A percentile compares a stretch with the other conserved stretches of the same genome.
Evolutionary conservation across 2,888 invertebrate genomes (phyloP).

Genomic region (Brassicogethes aeneus): DNA sequence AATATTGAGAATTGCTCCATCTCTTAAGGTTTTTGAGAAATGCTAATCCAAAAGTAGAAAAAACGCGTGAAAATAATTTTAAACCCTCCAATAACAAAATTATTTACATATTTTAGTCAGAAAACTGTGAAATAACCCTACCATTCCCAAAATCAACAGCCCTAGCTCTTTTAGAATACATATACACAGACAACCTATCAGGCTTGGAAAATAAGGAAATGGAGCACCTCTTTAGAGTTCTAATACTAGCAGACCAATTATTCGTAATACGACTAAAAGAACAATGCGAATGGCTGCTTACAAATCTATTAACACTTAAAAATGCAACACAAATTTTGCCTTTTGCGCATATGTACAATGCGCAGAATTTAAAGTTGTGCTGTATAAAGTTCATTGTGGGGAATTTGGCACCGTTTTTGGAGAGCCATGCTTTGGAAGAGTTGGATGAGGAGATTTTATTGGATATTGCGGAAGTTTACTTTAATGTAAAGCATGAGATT

Average conservation of each 20-base stretch:
- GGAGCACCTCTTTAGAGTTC: slow-evolving; percentile 62
- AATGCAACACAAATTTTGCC: slow-evolving; percentile 71
- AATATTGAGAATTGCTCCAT: too few species aligned
- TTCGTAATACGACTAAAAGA: slow-evolving; percentile 62
- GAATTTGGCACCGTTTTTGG: slow-evolving; percentile 64
- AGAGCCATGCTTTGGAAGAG: slow-evolving; percentile 55
- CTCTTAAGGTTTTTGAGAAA: too few species aligned
- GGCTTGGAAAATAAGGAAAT: slow-evolving; percentile 52
- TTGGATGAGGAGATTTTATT: slow-evolving; percentile 53
- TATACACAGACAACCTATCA: slow-evolving; percentile 63
- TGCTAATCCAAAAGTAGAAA: too few species aligned
- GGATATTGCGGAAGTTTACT: slow-evolving; percentile 60
- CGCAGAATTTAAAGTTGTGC: slow-evolving; percentile 57
- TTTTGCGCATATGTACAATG: slow-evolving; percentile 69
- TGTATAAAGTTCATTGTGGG: slow-evolving; percentile 71
- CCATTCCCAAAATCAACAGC: slow-evolving; percentile 55
- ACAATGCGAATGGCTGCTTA: slow-evolving; percentile 57
- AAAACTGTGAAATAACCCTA: slow-evolving; percentile 34
- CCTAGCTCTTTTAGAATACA: slow-evolving; percentile 60
- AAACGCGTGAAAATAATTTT: too few species aligned
- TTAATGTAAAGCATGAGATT: slow-evolving; percentile 51
- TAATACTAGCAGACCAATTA: slow-evolving; percentile 73
- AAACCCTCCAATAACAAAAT: too few species aligned
- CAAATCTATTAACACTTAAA: slow-evolving; percentile 58
- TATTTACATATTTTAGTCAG: slow-evolving; percentile 23